Base-by-base conservation (phyloP, 2,797 vertebrate genomes). In the Podarcis lilfordi region DNA sequence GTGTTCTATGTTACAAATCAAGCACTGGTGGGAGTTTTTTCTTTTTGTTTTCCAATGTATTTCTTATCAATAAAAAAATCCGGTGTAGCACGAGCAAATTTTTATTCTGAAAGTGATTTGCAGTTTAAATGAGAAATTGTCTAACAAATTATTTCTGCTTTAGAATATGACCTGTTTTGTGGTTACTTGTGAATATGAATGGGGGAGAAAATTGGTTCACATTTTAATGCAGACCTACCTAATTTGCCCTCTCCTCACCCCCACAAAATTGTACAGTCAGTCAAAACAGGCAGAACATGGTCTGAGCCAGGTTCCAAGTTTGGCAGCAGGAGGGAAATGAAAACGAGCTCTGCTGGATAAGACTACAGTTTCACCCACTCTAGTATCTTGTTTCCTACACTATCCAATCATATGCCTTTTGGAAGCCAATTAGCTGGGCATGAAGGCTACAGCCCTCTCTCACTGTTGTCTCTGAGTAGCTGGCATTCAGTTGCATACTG, bases 71-170 rank as follows among this genome's bases (percentile, higher is more conserved):
- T 32, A 32, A 32, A 32, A 32, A 32, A 32, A 50, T 55, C 50
- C 50, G 13, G 13, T 55, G 50, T 55, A 15, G 13, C 50, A 4
- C 3, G 13, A 15, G 50, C 13, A 55, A 15, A 55, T 55, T 55
- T 55, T 55, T 55, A 15, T 55, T 55, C 13, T 55, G 13, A 37
- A 55, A 55, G 3, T 55, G 88, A 85, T 89, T 88, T 90, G 86
- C 40, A 80, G 15, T 77, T 91, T 80, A 90, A 94, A 89, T 86
- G 91, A 90, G 85, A 91, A 92, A 80, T 45, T 85, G 92, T 92
- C 82, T 82, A 91, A 89, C 86, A 92, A 90, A 11, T 86, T 84
- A 83, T 87, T 86, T 35, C 91, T 68, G 8, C 87, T 91, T 92
- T 88, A 83, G 91, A 91, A 93, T 91, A 90, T 69, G 75, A 87